Evolutionary conservation across 2,888 invertebrate genomes (phyloP).

Genomic region (Cerastoderma edule): DNA sequence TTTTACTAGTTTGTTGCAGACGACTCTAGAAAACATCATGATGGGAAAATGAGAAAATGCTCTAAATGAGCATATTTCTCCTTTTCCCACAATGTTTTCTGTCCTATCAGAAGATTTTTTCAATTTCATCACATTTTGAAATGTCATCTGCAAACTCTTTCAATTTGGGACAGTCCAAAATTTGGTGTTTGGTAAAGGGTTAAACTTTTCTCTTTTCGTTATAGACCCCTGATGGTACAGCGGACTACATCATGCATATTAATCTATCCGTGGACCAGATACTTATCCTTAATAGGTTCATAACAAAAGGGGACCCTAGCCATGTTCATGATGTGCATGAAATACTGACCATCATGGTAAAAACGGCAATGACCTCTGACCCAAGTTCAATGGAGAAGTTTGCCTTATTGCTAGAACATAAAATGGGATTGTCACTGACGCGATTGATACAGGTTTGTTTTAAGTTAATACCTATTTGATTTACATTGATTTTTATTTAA

Average conservation of each 20-base stretch:
- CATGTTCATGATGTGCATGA: conserved; percentile 64
- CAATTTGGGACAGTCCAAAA: neutral
- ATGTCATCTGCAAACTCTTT: neutral
- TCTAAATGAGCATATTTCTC: neutral
- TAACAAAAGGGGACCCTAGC: conserved; percentile 32
- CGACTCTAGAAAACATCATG: conserved; percentile 1
- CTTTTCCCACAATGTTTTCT: no score
- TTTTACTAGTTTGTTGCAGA: no score
- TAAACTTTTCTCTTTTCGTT: conserved; percentile 4
- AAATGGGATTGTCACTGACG: conserved; percentile 60
- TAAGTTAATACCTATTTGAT: no score
- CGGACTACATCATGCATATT: conserved; percentile 58
- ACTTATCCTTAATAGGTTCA: conserved; percentile 54
- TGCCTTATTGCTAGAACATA: conserved; percentile 59
- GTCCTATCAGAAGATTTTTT: no score
- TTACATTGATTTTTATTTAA: no score
- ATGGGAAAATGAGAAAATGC: conserved; percentile 3
- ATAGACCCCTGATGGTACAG: conserved; percentile 35
- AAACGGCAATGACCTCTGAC: conserved; percentile 42
- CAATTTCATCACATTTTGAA: no score
- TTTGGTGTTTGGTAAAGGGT: neutral
- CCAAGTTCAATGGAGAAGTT: conserved; percentile 44
- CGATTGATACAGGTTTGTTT: conserved; percentile 59
- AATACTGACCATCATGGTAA: conserved; percentile 58
- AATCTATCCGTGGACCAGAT: conserved; percentile 54